Conservation (phyloP, 1,140 invertebrate genomes). For the Caenorhabditis remanei region DNA sequence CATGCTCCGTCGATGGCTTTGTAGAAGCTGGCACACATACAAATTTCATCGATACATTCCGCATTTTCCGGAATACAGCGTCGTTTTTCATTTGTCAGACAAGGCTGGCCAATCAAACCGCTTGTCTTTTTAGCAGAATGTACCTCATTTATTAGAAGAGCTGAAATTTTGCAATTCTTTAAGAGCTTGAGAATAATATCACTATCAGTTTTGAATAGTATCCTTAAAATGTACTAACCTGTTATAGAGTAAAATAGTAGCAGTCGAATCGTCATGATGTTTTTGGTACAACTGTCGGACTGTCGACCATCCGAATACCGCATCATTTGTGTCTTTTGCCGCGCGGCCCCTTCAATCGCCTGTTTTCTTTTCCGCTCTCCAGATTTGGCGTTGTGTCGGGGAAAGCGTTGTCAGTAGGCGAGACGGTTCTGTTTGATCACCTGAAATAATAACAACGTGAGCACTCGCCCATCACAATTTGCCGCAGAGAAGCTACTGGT, state of each 20-base stretch:
- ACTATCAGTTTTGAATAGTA: neutral
- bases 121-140: slow-evolving; percentile 33
- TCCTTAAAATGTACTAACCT: neutral
- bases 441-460: slow-evolving; percentile 54
- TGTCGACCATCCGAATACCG: slow-evolving; percentile 52
- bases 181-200: neutral
- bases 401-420: slow-evolving; percentile 45
- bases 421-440: slow-evolving; percentile 54
- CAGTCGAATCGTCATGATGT: slow-evolving; percentile 45
- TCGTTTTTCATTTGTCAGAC: slow-evolving; percentile 38
- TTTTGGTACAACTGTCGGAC: slow-evolving; percentile 50
- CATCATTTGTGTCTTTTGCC: slow-evolving; percentile 24
- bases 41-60: slow-evolving; percentile 63
- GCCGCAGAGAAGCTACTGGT: slow-evolving; percentile 40
- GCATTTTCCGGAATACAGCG: slow-evolving; percentile 45
- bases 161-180: neutral
- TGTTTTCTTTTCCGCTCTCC: slow-evolving; percentile 56
- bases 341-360: slow-evolving; percentile 22
- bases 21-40: slow-evolving; percentile 63
- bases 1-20: slow-evolving; percentile 57
- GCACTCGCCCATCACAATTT: slow-evolving; percentile 6
- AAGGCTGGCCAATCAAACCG: slow-evolving; percentile 46
- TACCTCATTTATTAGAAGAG: slow-evolving; percentile 9
- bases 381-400: slow-evolving; percentile 44
- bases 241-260: slow-evolving; percentile 38